Evolutionary conservation across 2,113 vertebrate genomes (phyloP), one percentile per base, ranked within the genome.

Genomic region (Oplegnathus fasciatus): DNA sequence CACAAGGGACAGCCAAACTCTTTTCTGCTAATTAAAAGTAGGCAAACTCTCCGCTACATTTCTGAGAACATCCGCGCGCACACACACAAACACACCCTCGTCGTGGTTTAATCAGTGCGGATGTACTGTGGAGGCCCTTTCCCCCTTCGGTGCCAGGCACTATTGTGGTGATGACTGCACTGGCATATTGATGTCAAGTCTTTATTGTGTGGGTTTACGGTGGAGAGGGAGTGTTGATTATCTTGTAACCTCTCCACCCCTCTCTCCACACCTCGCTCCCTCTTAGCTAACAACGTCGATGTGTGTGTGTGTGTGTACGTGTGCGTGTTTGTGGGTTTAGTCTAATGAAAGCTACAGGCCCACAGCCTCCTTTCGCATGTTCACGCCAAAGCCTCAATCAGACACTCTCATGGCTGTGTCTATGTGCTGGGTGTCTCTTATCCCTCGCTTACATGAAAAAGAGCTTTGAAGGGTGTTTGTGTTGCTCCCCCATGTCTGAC

Each of bases 401-500:
- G 77, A 75, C 83, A 1, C 71, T 86, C 84, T 86, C 72, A 22
- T 20, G 75, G 84, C 83, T 75, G 40, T 6, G 66, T 87, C 76
- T 85, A 30, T 70, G 86, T 48, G 73, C 83, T 44, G 79, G 78
- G 68, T 75, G 76, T 80, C 82, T 91, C 84, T 89, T 52, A 88
- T 90, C 86, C 90, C 80, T 84, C 42, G 75, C 88, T 89, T 68
- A 84, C 83, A 90, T 87, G 32, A 90, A 90, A 81, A 84, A 72
- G 37, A 65, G 50, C 88, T 93, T 93, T 93, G 92, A 93, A 90
- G 85, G 82, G 84, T 92, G 91, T 93, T 93, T 90, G 87, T 91
- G 89, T 88, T 90, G 87, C 86, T 91, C 87, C 87, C 87, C 80
- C 86, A 78, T 66, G 82, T 89, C 84, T 89, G 85, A 82, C 88